Conservation (phyloP, 92 coral and sea anemone species). For the Porites evermanni region DNA sequence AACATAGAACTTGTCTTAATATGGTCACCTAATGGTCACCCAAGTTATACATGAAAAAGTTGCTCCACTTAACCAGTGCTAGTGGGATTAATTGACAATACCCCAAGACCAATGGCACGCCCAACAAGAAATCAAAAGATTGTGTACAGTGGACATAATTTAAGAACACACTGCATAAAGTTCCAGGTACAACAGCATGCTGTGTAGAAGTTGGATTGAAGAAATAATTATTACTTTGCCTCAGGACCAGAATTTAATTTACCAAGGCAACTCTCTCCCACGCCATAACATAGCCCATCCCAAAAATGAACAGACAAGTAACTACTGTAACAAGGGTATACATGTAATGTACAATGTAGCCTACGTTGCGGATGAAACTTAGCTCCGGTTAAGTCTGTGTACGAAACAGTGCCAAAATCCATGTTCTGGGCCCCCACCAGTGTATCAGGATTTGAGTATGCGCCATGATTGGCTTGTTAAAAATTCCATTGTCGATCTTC, state of each 20-base stretch:
- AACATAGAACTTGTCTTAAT: not conserved
- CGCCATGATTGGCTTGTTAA: too few species aligned
- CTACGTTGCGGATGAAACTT: too few species aligned
- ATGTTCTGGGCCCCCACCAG: too few species aligned
- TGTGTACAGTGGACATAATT: constrained; percentile 73
- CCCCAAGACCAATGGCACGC: constrained; percentile 60
- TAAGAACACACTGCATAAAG: constrained; percentile 66
- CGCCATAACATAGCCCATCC: not conserved
- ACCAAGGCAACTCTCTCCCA: not conserved
- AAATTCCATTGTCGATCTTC: too few species aligned
- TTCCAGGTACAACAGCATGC: constrained; percentile 55
- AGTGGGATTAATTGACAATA: constrained; percentile 78
- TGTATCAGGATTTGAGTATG: too few species aligned
- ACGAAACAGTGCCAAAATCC: too few species aligned
- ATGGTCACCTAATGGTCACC: not conserved
- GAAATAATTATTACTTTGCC: not conserved
- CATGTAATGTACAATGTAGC: too few species aligned
- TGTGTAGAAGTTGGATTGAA: not conserved
- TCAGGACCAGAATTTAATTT: not conserved
- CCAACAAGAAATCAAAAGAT: constrained; percentile 60
- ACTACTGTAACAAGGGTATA: not conserved
- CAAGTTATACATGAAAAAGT: constrained; percentile 65
- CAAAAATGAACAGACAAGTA: not conserved
- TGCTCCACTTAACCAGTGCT: constrained; percentile 68
- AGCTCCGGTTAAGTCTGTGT: too few species aligned